phyloP scores from a whole-genome alignment of 2,113 vertebrate species.

The Dermatemys mawii region DNA sequence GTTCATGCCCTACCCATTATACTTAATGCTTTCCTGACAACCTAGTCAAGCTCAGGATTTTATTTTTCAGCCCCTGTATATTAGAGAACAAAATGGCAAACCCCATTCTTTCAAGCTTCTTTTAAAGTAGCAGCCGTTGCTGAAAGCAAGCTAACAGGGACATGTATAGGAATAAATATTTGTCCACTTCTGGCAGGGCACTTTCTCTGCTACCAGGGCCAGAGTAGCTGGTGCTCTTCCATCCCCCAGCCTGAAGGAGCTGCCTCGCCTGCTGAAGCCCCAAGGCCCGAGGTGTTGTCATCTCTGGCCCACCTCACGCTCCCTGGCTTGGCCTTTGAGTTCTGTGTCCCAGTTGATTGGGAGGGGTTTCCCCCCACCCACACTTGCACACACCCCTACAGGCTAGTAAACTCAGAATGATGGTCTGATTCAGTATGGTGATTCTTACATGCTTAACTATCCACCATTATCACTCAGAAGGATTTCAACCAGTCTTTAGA shows the following conservation, averaged over 20 bases:
- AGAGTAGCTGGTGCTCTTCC: too few relatives aligned
- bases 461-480: not conserved
- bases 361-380: too few relatives aligned
- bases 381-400: not conserved
- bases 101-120: not conserved
- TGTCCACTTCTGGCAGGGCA: too few relatives aligned
- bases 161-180: too few relatives aligned
- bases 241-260: too few relatives aligned
- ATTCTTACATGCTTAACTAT: not conserved
- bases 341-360: too few relatives aligned
- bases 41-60: not conserved
- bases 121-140: not conserved
- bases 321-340: too few relatives aligned
- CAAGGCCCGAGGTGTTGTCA: too few relatives aligned
- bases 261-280: too few relatives aligned
- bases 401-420: not conserved
- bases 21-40: rapidly evolving
- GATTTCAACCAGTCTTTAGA: not conserved
- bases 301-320: too few relatives aligned
- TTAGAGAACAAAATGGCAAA: not conserved
- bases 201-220: too few relatives aligned
- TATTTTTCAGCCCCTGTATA: not conserved
- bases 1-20: not conserved
- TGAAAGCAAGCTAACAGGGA: not conserved
- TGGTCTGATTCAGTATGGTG: not conserved